These are phyloP conservation scores for Platanista minor DNA, from an alignment of 2,113 vertebrate species.

Conservation along the genomic window DNA sequence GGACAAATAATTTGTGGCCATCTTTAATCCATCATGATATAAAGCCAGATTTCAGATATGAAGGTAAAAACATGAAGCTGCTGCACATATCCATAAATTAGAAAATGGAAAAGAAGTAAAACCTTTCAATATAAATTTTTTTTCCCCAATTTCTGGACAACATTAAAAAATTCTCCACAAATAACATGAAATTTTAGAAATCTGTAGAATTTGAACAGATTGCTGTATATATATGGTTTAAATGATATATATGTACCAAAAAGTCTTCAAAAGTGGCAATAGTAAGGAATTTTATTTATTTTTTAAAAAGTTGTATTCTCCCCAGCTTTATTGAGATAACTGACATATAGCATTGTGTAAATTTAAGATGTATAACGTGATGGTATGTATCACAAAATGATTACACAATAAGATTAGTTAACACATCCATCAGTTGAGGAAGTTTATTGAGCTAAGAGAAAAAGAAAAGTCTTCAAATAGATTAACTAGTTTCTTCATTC, in stretches of 20 bases:
- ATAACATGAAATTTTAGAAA: neutral
- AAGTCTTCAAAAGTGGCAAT: neutral
- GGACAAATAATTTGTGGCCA: neutral
- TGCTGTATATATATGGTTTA: neutral
- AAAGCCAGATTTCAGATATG: neutral
- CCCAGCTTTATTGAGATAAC: neutral
- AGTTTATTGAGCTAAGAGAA: neutral
- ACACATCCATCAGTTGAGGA: neutral
- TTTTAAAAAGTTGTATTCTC: neutral
- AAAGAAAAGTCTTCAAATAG: neutral
- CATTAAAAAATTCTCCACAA: neutral
- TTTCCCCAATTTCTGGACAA: neutral
- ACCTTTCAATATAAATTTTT: neutral
- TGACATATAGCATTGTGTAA: neutral
- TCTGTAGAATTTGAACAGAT: neutral
- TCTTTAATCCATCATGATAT: neutral
- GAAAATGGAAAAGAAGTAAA: neutral
- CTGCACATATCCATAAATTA: neutral
- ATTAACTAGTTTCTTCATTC: neutral
- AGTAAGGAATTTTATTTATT: neutral
- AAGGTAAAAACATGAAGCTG: neutral
- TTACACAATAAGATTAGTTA: neutral
- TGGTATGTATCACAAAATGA: neutral
- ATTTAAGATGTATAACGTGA: neutral
- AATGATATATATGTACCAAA: neutral